Evolutionary conservation across 2,888 invertebrate genomes (phyloP).

Genomic region (Acheta domesticus): DNA sequence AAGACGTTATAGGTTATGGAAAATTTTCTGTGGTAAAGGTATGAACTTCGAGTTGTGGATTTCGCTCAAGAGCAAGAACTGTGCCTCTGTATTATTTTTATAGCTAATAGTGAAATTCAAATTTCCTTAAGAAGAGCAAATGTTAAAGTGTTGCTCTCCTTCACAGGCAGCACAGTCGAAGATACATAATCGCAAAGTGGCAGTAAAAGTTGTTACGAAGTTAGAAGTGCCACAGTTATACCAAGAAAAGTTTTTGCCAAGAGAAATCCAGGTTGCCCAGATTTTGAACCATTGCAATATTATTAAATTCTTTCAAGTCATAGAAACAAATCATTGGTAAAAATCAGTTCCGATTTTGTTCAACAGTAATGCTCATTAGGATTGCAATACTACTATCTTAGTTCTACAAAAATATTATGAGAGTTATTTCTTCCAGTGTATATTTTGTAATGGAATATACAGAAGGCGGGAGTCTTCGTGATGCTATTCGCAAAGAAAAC

Average conservation of each 20-base stretch:
- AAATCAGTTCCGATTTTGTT: background rate
- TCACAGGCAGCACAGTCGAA: background rate
- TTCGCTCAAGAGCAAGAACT: too few species aligned
- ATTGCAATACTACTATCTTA: too few species aligned
- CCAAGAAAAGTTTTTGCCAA: background rate
- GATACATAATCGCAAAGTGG: background rate
- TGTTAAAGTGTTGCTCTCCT: too few species aligned
- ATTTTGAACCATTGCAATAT: background rate
- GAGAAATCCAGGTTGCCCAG: background rate
- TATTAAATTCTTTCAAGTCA: background rate
- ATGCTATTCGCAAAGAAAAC: background rate
- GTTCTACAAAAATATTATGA: background rate
- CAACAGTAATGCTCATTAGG: too few species aligned
- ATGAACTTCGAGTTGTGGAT: too few species aligned
- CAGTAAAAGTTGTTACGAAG: background rate
- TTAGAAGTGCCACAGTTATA: background rate
- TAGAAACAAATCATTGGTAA: background rate
- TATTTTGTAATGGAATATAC: background rate
- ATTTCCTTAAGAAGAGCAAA: too few species aligned
- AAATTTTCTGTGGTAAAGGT: too few species aligned
- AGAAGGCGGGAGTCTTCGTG: background rate
- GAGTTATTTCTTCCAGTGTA: background rate
- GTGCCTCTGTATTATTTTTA: too few species aligned
- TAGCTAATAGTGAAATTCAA: too few species aligned
- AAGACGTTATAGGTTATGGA: too few species aligned